These are phyloP conservation scores for Channa argus DNA, from an alignment of 2,113 vertebrate genomes.

Conservation along the genomic window DNA sequence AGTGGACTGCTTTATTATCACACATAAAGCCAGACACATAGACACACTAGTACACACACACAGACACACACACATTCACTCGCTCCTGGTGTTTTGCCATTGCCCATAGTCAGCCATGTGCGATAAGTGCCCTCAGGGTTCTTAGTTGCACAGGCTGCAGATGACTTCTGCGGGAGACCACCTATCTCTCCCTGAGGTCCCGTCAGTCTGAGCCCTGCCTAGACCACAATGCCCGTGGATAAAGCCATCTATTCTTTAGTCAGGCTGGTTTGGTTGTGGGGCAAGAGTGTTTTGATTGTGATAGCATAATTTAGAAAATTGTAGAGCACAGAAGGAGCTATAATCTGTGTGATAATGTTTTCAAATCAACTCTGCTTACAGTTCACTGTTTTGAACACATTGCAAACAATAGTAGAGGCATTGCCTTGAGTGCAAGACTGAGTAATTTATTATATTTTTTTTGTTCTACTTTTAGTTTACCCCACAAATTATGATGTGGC, in stretches of 20 bases:
- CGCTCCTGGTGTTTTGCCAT: constrained; percentile 45
- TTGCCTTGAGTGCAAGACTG: constrained; percentile 24
- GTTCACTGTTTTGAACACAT: constrained; percentile 33
- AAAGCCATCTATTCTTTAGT: constrained; percentile 69
- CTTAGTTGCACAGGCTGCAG: constrained; percentile 65
- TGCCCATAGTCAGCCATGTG: constrained; percentile 55
- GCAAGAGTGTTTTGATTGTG: constrained; percentile 66
- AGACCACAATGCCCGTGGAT: constrained; percentile 63
- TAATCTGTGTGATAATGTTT: constrained; percentile 61
- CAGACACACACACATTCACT: constrained; percentile 18
- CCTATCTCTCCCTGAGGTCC: constrained; percentile 75
- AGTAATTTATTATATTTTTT: constrained; percentile 40
- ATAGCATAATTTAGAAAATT: constrained; percentile 71
- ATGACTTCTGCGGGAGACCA: constrained; percentile 74
- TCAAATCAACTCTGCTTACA: constrained; percentile 53
- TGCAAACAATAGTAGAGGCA: constrained; percentile 45
- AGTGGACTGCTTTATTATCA: constrained; percentile 58
- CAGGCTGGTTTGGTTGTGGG: constrained; percentile 62
- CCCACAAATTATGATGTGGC: constrained; percentile 39
- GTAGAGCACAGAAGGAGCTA: constrained; percentile 46
- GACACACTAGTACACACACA: constrained; percentile 19
- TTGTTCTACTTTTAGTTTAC: constrained; percentile 23
- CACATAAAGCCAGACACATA: constrained; percentile 41
- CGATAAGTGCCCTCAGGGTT: constrained; percentile 52
- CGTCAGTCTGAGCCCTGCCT: constrained; percentile 60